Conservation (phyloP, 2,797 vertebrate genomes). For the Lithobates pipiens region DNA sequence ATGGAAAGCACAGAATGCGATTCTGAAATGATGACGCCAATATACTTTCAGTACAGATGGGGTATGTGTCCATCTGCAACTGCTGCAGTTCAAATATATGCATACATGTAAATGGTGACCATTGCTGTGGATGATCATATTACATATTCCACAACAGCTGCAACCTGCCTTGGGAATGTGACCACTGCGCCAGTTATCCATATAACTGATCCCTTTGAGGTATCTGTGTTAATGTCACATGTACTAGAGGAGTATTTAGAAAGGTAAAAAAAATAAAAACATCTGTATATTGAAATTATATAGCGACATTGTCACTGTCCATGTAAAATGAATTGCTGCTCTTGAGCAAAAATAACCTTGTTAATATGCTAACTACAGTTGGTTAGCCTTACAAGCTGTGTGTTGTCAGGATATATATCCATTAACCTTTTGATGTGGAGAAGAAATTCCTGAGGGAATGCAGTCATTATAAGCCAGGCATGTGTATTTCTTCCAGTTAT, state of each 20-base stretch:
- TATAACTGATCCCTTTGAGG: constrained; percentile 10
- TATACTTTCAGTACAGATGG: not conserved
- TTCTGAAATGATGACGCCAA: not conserved
- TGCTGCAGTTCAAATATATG: not conserved
- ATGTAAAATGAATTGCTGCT: not conserved
- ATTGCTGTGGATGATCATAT: constrained; percentile 12
- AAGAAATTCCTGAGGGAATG: not conserved
- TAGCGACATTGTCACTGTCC: not conserved
- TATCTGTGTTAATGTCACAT: not conserved
- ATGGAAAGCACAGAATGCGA: not conserved
- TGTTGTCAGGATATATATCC: not conserved
- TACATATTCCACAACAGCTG: constrained; percentile 26
- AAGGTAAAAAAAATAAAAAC: not conserved
- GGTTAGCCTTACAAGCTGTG: not conserved
- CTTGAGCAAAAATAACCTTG: not conserved
- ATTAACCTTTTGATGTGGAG: too few species aligned
- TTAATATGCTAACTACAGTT: not conserved
- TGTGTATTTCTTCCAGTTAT: not conserved
- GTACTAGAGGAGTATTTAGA: not conserved
- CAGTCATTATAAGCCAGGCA: not conserved
- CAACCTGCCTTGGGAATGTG: constrained; percentile 4
- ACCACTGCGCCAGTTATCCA: not conserved
- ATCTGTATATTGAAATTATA: not conserved
- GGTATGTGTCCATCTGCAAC: not conserved
- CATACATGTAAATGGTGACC: not conserved